Percentiles rank a stretch among this genome's conserved stretches.
phyloP scores from a whole-genome alignment of 2,113 vertebrate species.

The Psammodynastes pulverulentus region DNA sequence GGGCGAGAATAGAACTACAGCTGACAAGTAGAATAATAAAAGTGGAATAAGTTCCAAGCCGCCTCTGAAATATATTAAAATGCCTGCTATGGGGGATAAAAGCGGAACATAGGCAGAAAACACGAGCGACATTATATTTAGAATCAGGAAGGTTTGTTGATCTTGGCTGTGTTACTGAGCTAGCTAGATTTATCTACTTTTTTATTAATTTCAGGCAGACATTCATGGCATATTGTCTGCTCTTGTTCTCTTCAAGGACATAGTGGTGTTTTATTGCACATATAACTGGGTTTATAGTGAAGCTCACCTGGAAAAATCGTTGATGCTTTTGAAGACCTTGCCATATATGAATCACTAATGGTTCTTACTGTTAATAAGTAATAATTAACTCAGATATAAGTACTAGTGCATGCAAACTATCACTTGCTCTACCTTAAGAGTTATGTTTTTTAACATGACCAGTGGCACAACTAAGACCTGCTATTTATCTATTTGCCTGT shows the following conservation, averaged over 20 bases:
- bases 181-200: neutral
- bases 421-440: slow-evolving; percentile 1
- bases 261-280: neutral
- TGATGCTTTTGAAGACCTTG: neutral
- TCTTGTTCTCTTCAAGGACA: neutral
- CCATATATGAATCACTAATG: neutral
- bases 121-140: neutral
- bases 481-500: neutral
- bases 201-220: neutral
- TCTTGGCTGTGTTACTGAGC: neutral
- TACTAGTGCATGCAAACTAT: neutral
- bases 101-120: neutral
- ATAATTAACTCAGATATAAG: neutral
- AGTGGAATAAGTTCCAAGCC: neutral
- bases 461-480: neutral
- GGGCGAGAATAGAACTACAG: neutral
- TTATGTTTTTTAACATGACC: slow-evolving; percentile 17
- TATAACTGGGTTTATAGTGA: neutral
- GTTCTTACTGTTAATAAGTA: neutral
- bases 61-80: neutral
- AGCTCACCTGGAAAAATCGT: neutral
- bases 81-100: neutral
- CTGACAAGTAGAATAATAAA: neutral
- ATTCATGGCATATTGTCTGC: neutral
- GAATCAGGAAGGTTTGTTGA: neutral